Conservation (phyloP, 2,888 invertebrate genomes). For the Chymomyza fuscimana region DNA sequence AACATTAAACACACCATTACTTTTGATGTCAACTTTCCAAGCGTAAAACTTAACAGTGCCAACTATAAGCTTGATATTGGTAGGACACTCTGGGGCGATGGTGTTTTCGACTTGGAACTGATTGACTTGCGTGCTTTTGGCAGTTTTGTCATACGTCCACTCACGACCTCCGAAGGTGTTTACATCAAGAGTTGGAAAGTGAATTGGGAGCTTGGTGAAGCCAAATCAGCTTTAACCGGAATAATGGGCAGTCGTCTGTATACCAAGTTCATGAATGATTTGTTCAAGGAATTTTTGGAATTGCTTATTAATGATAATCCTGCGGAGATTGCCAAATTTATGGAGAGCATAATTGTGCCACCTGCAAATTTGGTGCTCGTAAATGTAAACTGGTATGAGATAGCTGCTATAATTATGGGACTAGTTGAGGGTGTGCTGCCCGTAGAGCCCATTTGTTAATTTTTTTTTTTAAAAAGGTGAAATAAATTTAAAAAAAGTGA, state of each 20-base stretch:
- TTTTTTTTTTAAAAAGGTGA: not conserved
- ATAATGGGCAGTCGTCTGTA: constrained; percentile 52
- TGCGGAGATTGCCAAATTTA: constrained; percentile 50
- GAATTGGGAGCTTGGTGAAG: constrained; percentile 54
- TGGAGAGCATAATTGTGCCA: constrained; percentile 59
- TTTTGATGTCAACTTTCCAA: constrained; percentile 70
- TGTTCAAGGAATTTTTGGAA: constrained; percentile 62
- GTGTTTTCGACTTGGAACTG: constrained; percentile 55
- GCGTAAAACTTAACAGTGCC: constrained; percentile 50
- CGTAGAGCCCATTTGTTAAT: constrained; percentile 57
- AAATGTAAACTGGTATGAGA: constrained; percentile 59
- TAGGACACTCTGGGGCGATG: constrained; percentile 56
- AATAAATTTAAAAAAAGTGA: not conserved
- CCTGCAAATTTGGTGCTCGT: constrained; percentile 48
- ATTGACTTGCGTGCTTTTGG: constrained; percentile 62
- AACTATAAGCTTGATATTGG: constrained; percentile 63
- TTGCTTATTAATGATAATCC: constrained; percentile 66
- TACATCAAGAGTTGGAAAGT: constrained; percentile 60
- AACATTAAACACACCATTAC: constrained; percentile 60
- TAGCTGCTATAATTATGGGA: constrained; percentile 61
- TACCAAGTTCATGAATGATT: constrained; percentile 57
- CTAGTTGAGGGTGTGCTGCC: constrained; percentile 59
- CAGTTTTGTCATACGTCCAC: constrained; percentile 66
- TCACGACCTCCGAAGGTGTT: constrained; percentile 39
- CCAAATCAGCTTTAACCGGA: constrained; percentile 61